phyloP scores from a whole-genome alignment of 2,113 vertebrate species.

The Onychorhynchus coronatus region DNA sequence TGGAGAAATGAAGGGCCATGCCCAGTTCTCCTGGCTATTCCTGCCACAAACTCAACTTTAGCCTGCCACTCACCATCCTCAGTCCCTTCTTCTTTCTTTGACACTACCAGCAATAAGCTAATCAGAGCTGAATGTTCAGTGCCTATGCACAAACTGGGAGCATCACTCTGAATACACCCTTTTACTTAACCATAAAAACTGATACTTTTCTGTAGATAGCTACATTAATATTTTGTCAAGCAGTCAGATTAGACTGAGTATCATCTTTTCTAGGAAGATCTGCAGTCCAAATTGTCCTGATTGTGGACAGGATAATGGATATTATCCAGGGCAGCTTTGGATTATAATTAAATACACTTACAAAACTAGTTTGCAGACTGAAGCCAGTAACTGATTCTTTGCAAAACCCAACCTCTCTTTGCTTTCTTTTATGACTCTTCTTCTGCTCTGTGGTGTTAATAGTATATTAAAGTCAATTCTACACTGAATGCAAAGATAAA shows the following conservation, averaged over 20 bases:
- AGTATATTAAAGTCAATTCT: background rate
- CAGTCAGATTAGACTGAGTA: background rate
- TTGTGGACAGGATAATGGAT: background rate
- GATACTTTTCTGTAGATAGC: background rate
- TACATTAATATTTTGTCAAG: background rate
- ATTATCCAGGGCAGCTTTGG: constrained; percentile 1
- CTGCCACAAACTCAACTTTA: background rate
- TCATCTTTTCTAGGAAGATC: background rate
- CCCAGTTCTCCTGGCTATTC: background rate
- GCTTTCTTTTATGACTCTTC: background rate
- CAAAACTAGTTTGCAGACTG: background rate
- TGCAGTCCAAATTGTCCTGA: background rate
- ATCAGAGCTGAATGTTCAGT: background rate
- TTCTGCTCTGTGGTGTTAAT: background rate
- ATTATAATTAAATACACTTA: background rate
- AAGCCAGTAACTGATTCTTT: constrained; percentile 29
- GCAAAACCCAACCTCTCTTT: background rate
- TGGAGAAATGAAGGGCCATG: background rate
- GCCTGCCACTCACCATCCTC: too few relatives aligned
- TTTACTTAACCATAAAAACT: background rate
- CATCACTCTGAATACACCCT: background rate
- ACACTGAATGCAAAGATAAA: background rate
- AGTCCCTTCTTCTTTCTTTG: background rate
- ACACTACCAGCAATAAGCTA: background rate
- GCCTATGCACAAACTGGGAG: background rate